These are phyloP conservation scores for Dicranocentrus wangi DNA, from an alignment of 2,888 invertebrate genomes.

Conservation along the genomic window DNA sequence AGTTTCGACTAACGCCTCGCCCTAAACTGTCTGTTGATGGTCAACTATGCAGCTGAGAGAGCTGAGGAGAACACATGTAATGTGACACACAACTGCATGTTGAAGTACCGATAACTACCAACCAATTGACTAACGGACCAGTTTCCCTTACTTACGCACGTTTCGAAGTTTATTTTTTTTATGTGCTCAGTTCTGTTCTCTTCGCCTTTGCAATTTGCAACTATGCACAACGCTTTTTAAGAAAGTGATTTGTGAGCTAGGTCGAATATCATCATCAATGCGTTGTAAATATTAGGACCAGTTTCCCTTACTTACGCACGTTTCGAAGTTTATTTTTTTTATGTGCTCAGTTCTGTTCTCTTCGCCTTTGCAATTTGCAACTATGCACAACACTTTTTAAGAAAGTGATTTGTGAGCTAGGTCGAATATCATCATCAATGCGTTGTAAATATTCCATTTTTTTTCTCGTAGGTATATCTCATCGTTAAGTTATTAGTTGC, in stretches of 20 bases:
- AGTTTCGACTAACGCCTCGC: slow-evolving; percentile 32
- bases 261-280: slow-evolving; percentile 48
- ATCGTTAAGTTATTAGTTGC: slow-evolving; percentile 32
- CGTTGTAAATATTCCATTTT: slow-evolving; percentile 37
- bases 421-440: slow-evolving; percentile 48
- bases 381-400: too few species aligned
- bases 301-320: background rate
- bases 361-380: background rate
- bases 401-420: slow-evolving; percentile 56
- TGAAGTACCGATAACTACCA: background rate
- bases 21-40: slow-evolving; percentile 31
- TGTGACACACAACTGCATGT: background rate
- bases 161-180: background rate
- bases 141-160: background rate
- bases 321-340: background rate
- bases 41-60: slow-evolving; percentile 24
- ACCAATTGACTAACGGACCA: slow-evolving; percentile 10
- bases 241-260: slow-evolving; percentile 56
- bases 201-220: background rate
- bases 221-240: too few species aligned
- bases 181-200: background rate
- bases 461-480: background rate
- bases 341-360: background rate
- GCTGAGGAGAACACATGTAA: background rate
- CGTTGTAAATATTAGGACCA: slow-evolving; percentile 35